Conservation (phyloP, 2,888 invertebrate species). For the Anoplius nigerrimus region DNA sequence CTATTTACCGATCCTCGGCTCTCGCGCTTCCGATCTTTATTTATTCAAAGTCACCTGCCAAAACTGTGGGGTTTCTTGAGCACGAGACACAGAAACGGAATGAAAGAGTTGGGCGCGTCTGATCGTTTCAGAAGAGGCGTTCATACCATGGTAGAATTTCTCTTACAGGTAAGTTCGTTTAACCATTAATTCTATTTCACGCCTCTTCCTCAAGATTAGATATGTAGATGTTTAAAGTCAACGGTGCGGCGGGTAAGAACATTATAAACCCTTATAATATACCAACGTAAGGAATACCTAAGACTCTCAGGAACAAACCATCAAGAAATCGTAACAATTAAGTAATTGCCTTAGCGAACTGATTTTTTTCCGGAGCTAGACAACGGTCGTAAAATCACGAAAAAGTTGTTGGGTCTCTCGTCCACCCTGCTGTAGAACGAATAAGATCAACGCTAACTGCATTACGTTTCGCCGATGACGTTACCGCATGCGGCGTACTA, state of each 20-base stretch:
- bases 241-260: neutral
- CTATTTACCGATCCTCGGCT: neutral
- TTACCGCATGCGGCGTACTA: neutral
- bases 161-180: conserved; percentile 1
- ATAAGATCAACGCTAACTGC: conserved; percentile 4
- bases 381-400: neutral
- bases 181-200: neutral
- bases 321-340: neutral
- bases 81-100: too few species aligned
- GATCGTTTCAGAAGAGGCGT: neutral
- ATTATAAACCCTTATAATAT: too few species aligned
- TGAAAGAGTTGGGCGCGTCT: neutral
- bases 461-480: neutral
- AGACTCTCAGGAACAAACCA: too few species aligned
- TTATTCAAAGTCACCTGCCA: neutral
- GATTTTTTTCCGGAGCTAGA: neutral
- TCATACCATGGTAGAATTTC: neutral
- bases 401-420: neutral
- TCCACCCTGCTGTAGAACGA: neutral
- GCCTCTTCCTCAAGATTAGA: too few species aligned
- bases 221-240: neutral
- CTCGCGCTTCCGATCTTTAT: neutral
- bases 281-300: neutral
- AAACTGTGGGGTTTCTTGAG: neutral
- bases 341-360: neutral